A percentile compares a stretch with the other conserved stretches of the same genome.
Evolutionary conservation across 2,113 vertebrate species (phyloP).

Genomic region (Chunga burmeisteri): DNA sequence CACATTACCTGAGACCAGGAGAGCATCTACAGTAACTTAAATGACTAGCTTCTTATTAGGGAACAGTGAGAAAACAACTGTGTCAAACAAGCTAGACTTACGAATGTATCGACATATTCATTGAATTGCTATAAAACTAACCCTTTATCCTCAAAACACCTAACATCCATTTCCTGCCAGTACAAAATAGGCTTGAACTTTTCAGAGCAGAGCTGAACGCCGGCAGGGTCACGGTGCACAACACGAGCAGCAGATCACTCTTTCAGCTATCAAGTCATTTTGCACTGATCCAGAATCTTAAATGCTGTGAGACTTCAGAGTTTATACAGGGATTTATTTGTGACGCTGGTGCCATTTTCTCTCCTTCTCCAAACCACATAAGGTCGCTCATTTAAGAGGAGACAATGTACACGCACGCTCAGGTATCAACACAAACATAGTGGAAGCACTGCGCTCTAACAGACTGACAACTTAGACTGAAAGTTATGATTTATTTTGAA

Average conservation of each 20-base stretch:
- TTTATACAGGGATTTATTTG: not conserved
- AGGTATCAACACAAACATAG: not conserved
- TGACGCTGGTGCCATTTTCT: not conserved
- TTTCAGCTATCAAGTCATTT: not conserved
- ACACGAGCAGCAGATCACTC: not conserved
- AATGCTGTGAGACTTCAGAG: not conserved
- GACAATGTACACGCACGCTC: fast-evolving
- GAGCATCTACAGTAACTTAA: not conserved
- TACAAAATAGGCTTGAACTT: conserved; percentile 41
- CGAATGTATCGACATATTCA: fast-evolving
- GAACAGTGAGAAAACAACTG: not conserved
- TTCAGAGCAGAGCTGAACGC: not conserved
- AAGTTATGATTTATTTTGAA: not conserved
- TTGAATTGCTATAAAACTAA: not conserved
- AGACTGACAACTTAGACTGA: not conserved
- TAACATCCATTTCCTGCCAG: not conserved
- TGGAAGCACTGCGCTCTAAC: not conserved
- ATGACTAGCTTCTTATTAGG: not conserved
- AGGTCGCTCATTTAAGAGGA: not conserved
- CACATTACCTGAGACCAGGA: not conserved
- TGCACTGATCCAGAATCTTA: not conserved
- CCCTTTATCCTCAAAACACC: conserved; percentile 22
- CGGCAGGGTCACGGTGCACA: not conserved
- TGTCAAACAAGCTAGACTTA: not conserved
- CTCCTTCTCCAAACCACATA: not conserved